Evolutionary conservation across 2,797 vertebrate genomes (phyloP).

Genomic region (Percopsis omiscomaycus): DNA sequence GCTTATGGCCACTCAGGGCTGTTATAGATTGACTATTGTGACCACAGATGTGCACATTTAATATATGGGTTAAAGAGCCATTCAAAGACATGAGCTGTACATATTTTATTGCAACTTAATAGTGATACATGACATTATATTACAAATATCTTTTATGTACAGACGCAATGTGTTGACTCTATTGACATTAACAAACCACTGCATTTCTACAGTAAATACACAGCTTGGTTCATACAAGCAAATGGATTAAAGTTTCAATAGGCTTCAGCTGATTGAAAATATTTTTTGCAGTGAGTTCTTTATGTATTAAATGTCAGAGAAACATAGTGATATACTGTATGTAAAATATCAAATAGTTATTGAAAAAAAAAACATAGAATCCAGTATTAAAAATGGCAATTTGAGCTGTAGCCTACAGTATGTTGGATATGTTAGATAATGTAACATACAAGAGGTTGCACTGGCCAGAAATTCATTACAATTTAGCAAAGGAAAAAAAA

Average conservation of each 20-base stretch:
- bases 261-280: slow-evolving; percentile 26
- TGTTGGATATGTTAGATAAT: too few relatives aligned
- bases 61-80: not conserved
- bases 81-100: slow-evolving; percentile 62
- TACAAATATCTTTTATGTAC: slow-evolving; percentile 81
- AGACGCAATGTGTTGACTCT: slow-evolving; percentile 68
- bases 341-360: not conserved
- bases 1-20: not conserved
- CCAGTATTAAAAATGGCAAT: too few relatives aligned
- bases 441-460: slow-evolving; percentile 17
- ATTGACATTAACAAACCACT: slow-evolving; percentile 68
- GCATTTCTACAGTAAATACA: slow-evolving; percentile 82
- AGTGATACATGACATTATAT: slow-evolving; percentile 72
- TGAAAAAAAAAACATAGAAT: not conserved
- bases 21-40: not conserved
- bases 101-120: slow-evolving; percentile 75
- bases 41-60: too few relatives aligned
- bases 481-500: slow-evolving; percentile 37
- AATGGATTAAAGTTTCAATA: slow-evolving; percentile 51
- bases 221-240: slow-evolving; percentile 71
- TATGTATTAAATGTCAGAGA: slow-evolving; percentile 7
- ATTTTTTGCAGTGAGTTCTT: slow-evolving; percentile 12
- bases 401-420: too few relatives aligned
- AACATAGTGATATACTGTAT: slow-evolving; percentile 1
- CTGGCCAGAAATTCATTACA: slow-evolving; percentile 37